Base-by-base conservation (phyloP, 2,113 vertebrate species). In the Murina feae region DNA sequence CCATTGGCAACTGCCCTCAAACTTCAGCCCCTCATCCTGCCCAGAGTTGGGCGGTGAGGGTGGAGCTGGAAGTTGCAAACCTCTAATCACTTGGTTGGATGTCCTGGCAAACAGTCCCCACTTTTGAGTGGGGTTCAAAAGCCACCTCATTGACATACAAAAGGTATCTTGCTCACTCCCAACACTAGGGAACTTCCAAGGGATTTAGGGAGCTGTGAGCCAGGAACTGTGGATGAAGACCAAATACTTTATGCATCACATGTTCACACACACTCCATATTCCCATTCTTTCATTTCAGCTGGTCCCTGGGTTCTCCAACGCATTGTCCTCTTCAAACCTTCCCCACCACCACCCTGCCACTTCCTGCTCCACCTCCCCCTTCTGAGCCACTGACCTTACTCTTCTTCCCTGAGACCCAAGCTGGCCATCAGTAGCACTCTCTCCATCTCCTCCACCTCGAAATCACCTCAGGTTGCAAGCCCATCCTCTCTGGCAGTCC, bases 381-480 rank as follows among this genome's bases (percentile, higher is more conserved):
- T 65, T 78, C 79, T 35, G n/a, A 42, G 10, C 12, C 23, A 12
- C 0, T 49, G 60, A n/a, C 30, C 72, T 87, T 18, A 12, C 7
- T 71, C 75, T 53, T 2, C 30, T 37, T 18, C 60, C 55, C 53
- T 17, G 87, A 79, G 49, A 53, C 72, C 3, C 0, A 0, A 18
- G 25, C 20, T 1, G 1, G 55, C 55, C 9, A 6, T 9, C 32
- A 0, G 17, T n/a, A 72, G 21, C 72, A 9, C 5, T 23, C 1
- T 49, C 16, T 71, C 23, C 20, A 32, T 17, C 42, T 14, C 71
- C 20, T 30, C 51, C 20, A 6, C 78, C 20, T 60, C 0, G 0
- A 23, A 25, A 0, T 37, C 32, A 28, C n/a, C 18, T 28, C 9
- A 5, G 5, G 9, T n/a, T 2, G 6, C 89, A 91, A n/a, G 28